Evolutionary conservation across 1,140 invertebrate species (phyloP).

Genomic region (Leptopilina clavipes): DNA sequence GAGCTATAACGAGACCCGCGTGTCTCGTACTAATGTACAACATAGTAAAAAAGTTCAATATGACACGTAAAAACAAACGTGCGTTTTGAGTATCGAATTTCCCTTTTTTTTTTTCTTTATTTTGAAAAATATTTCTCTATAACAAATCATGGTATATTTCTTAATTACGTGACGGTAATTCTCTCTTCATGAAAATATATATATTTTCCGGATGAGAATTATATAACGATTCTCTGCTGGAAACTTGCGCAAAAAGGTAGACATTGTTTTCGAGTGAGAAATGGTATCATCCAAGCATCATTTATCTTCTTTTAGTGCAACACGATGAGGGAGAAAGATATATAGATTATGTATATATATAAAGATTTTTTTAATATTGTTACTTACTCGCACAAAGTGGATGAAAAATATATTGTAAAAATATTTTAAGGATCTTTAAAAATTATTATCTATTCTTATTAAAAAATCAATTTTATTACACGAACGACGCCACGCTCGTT

Average conservation of each 20-base stretch:
- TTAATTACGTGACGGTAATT: background rate
- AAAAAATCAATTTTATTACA: background rate
- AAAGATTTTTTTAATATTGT: background rate
- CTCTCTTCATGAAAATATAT: background rate
- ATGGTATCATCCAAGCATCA: background rate
- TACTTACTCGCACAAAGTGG: background rate
- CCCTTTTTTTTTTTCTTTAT: background rate
- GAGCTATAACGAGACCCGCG: background rate
- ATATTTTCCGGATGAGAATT: constrained; percentile 1
- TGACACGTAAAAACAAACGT: background rate
- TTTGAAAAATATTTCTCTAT: background rate
- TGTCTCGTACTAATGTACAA: too few relatives aligned
- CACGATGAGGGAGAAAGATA: background rate
- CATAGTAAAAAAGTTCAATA: too few relatives aligned
- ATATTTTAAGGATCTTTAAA: background rate
- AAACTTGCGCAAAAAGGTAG: background rate
- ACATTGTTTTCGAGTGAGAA: background rate
- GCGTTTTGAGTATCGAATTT: background rate
- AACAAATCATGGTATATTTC: background rate
- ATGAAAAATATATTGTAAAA: too few relatives aligned
- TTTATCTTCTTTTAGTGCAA: background rate
- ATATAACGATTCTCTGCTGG: background rate
- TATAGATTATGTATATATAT: background rate
- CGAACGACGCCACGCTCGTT: background rate
- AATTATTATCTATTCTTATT: background rate